Percentiles rank a stretch among this genome's conserved stretches.
Evolutionary conservation across 2,888 invertebrate genomes (phyloP).

Genomic region (Tiphia femorata): DNA sequence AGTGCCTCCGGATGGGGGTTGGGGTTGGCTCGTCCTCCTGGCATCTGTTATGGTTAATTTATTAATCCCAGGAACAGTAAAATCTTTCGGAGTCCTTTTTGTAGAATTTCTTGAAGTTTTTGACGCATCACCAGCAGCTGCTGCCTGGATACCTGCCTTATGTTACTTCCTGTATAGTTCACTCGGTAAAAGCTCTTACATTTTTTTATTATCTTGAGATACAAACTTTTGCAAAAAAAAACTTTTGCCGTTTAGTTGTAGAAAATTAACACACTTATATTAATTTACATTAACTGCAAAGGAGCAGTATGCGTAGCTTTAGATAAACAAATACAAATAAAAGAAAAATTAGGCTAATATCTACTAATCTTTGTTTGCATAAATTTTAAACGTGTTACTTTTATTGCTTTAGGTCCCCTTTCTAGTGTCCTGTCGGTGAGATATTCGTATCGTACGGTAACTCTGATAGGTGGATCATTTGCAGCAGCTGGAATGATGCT

Average conservation of each 20-base stretch:
- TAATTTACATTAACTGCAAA: background rate
- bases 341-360: background rate
- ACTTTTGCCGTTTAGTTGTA: too few relatives aligned
- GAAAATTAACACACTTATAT: too few relatives aligned
- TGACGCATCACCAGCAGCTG: slow-evolving; percentile 78
- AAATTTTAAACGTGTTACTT: slow-evolving; percentile 3
- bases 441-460: slow-evolving; percentile 87
- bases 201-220: background rate
- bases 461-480: slow-evolving; percentile 84
- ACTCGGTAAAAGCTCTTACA: slow-evolving; percentile 74
- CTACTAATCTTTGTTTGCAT: background rate
- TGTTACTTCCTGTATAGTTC: slow-evolving; percentile 92
- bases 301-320: background rate
- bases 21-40: slow-evolving; percentile 85
- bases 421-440: slow-evolving; percentile 87
- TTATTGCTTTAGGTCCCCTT: slow-evolving; percentile 77
- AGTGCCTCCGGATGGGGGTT: slow-evolving; percentile 87
- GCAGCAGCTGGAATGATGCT: slow-evolving; percentile 88
- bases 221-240: too few relatives aligned
- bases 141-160: slow-evolving; percentile 87
- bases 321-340: background rate
- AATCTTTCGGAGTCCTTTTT: slow-evolving; percentile 88
- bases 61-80: slow-evolving; percentile 87
- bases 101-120: slow-evolving; percentile 87
- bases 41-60: slow-evolving; percentile 85